Base-by-base conservation (phyloP, 2,888 invertebrate genomes). In the Limenitis camilla region DNA sequence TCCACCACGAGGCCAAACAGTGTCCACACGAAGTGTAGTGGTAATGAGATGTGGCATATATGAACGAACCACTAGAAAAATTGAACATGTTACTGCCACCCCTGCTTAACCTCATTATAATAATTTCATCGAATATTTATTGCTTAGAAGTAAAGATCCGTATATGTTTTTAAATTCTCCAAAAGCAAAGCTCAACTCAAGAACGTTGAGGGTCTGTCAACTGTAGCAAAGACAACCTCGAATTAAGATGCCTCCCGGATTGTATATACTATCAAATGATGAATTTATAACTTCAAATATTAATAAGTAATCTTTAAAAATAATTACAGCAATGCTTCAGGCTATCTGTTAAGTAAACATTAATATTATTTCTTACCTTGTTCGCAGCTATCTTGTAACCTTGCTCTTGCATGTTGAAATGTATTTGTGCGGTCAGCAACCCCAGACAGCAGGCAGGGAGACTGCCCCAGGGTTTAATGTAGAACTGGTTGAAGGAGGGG, bases 391-490 rank as follows among this genome's bases (percentile, higher is more conserved):
- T 62, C 35, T 62, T 64, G 55, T 63, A 69, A 1, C 66, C 71
- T 0, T 58, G 56, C 43, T 61, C 56, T 55, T 76, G 74, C 41
- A 71, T 65, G 19, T 56, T 47, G 58, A 62, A 62, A 41, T 75
- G 71, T n/a, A 75, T 48, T 60, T 73, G 70, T 6, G 76, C 81
- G 2, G 69, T 56, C 39, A 73, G 53, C 5, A 79, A 55, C 0
- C 80, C 80, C 1, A 74, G 50, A 6, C 81, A 61, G 4, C 71
- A 67, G 27, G 79, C 62, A 0, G 79, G 80, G 46, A 78, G 64
- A 53, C 77, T 71, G 67, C 76, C 72, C 79, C 82, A 79, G 53
- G 81, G 75, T 11, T 74, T 62, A 11, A 66, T 62, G 69, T 81
- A 82, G 59, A 75, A 67, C 67, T 71, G 70, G 10, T 32, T 61